These are phyloP conservation scores for Triplophysa bombifrons DNA, from an alignment of 2,797 vertebrate species.

Conservation along the genomic window DNA sequence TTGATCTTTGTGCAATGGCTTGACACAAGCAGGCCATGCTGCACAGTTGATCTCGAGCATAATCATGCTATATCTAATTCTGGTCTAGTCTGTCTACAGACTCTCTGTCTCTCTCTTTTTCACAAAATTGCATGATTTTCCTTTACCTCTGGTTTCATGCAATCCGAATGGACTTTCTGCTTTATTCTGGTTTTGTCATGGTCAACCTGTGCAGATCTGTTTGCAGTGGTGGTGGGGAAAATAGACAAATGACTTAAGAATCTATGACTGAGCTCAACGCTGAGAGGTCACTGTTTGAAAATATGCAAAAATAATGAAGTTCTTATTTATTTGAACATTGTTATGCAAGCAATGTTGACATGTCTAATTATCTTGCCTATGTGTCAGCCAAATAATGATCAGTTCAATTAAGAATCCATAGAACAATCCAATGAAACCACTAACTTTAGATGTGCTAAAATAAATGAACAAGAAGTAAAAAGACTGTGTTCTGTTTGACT, in stretches of 20 bases:
- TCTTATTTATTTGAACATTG: background rate
- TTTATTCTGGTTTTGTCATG: constrained; percentile 58
- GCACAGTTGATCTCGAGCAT: constrained; percentile 63
- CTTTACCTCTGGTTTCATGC: constrained; percentile 37
- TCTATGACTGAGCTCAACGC: constrained; percentile 39
- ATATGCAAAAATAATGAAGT: background rate
- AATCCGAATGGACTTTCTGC: constrained; percentile 65
- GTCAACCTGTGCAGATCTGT: constrained; percentile 53
- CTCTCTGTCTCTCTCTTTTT: constrained; percentile 31
- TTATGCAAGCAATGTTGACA: constrained; percentile 6
- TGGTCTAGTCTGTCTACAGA: constrained; percentile 55
- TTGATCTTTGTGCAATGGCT: constrained; percentile 53
- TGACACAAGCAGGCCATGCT: constrained; percentile 58
- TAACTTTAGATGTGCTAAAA: constrained; percentile 40
- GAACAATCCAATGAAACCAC: constrained; percentile 3
- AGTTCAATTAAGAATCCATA: background rate
- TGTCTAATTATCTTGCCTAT: constrained; percentile 7
- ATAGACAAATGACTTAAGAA: constrained; percentile 52
- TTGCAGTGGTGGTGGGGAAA: constrained; percentile 44
- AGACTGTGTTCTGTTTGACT: constrained; percentile 33
- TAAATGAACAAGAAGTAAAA: constrained; percentile 14
- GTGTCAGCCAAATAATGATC: background rate
- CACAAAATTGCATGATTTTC: constrained; percentile 58
- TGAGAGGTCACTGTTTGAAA: background rate
- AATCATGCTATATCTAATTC: constrained; percentile 61